phyloP scores from a whole-genome alignment of 2,113 vertebrate genomes.

The Grallaria varia region DNA sequence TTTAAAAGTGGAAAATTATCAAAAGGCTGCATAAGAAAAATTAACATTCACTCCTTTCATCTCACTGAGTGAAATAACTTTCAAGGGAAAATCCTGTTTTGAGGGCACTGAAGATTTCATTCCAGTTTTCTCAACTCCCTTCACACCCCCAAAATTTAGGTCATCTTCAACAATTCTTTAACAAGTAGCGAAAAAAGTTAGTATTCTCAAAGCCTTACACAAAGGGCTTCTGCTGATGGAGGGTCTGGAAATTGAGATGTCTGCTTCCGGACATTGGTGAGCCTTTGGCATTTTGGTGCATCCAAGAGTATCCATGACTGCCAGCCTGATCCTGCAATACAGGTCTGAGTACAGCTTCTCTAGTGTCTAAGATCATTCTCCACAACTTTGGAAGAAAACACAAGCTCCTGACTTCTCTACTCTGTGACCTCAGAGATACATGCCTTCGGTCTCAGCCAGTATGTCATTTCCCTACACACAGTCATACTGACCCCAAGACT shows the following conservation, averaged over 20 bases:
- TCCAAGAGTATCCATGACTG: not conserved
- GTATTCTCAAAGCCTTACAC: not conserved
- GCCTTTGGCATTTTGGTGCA: not conserved
- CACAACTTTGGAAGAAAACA: not conserved
- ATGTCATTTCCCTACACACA: accelerated
- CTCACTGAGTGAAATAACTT: not conserved
- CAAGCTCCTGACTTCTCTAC: not conserved
- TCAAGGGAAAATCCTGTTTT: not conserved
- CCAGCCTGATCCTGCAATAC: not conserved
- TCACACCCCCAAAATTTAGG: not conserved
- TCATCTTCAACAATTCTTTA: not conserved
- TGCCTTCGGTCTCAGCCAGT: not conserved
- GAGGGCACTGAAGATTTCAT: not conserved
- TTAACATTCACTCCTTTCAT: not conserved
- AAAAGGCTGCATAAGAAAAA: not conserved
- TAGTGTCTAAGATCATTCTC: not conserved
- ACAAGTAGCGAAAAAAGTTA: not conserved
- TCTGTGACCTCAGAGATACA: not conserved
- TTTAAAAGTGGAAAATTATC: not conserved
- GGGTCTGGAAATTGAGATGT: not conserved
- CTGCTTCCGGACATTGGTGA: not conserved
- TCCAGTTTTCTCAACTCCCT: not conserved
- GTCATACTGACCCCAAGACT: not conserved
- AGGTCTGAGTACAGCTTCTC: accelerated
- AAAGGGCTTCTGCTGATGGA: not conserved